These are phyloP conservation scores for Platysteira castanea DNA, from an alignment of 2,113 vertebrate species.

Conservation along the genomic window DNA sequence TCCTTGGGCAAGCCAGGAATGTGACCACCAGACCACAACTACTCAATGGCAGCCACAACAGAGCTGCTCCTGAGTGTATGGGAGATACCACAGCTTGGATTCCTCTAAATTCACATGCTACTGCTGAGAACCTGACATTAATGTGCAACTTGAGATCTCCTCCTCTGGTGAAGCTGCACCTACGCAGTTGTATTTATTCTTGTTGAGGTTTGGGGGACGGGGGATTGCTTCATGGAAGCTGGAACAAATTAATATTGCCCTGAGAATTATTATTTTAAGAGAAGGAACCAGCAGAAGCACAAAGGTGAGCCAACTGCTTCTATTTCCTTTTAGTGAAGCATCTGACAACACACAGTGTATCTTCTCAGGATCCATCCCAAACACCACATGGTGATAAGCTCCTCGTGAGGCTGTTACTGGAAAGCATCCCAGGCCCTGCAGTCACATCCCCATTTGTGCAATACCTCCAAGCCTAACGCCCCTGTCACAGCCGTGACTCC, in stretches of 20 bases:
- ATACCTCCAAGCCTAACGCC: background rate
- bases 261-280: slow-evolving; percentile 24
- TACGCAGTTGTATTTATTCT: background rate
- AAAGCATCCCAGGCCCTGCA: background rate
- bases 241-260: slow-evolving; percentile 49
- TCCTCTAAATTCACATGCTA: background rate
- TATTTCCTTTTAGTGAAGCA: background rate
- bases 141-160: background rate
- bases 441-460: background rate
- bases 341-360: slow-evolving; percentile 2
- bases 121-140: background rate
- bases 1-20: background rate
- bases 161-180: background rate
- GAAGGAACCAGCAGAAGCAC: background rate
- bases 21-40: background rate
- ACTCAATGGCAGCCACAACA: background rate
- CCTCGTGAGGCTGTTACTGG: background rate
- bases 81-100: background rate
- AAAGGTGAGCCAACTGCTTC: slow-evolving; percentile 35
- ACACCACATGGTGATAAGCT: background rate
- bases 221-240: background rate
- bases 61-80: background rate
- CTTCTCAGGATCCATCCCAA: background rate
- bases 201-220: background rate
- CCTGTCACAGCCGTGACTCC: background rate